Percentiles rank a stretch among this genome's conserved stretches.
These are phyloP conservation scores for Nomada lathburiana DNA, from an alignment of 2,888 invertebrate genomes.

Conservation along the genomic window DNA sequence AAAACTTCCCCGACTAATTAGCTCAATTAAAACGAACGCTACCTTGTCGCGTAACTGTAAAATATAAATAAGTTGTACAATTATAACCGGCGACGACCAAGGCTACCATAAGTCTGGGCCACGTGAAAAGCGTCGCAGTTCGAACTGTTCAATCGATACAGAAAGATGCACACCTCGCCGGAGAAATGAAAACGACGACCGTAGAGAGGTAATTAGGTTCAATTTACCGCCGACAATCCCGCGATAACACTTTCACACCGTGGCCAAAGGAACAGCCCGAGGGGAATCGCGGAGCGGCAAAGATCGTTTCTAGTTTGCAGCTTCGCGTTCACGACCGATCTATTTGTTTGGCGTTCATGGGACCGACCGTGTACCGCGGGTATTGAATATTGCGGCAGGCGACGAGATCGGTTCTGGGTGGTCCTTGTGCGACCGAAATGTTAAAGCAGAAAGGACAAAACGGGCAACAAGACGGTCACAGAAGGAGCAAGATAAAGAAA, in stretches of 20 bases:
- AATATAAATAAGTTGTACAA: background rate
- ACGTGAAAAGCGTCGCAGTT: background rate
- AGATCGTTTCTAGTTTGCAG: slow-evolving; percentile 17
- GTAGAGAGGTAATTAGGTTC: background rate
- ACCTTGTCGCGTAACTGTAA: background rate
- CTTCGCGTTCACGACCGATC: slow-evolving; percentile 23
- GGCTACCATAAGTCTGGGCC: no score
- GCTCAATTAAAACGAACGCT: background rate
- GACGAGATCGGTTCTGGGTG: slow-evolving; percentile 77
- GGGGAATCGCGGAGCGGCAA: slow-evolving; percentile 8
- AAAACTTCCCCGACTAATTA: background rate
- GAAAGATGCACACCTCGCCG: background rate
- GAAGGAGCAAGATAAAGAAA: slow-evolving; percentile 60
- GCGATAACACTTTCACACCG: background rate
- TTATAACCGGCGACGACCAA: background rate
- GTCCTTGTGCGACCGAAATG: slow-evolving; percentile 79
- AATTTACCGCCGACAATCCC: background rate
- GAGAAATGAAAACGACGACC: no score
- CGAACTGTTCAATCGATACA: background rate
- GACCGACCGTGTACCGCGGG: slow-evolving; percentile 53
- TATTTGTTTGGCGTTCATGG: slow-evolving; percentile 42
- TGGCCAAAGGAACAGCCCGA: background rate
- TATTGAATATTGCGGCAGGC: slow-evolving; percentile 72
- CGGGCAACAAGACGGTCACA: slow-evolving; percentile 52
- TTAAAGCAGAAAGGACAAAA: slow-evolving; percentile 76